Percentiles rank a stretch among this genome's conserved stretches.
Conservation (phyloP, 2,888 invertebrate genomes). For the Clostera curtula region DNA sequence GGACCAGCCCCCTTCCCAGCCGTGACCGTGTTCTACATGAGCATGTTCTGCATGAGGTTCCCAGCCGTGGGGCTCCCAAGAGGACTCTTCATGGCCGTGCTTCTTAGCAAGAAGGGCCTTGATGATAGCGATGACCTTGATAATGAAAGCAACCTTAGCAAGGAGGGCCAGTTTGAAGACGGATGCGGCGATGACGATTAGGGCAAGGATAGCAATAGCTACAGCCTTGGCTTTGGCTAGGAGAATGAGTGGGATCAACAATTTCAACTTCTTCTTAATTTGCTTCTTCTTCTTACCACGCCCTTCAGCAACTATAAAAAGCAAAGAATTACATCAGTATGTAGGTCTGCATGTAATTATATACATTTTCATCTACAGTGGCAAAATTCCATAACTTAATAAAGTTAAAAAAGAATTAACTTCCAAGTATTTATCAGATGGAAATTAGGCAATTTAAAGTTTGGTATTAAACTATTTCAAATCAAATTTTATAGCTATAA, state of each 20-base stretch:
- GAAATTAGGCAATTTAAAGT: too few species aligned
- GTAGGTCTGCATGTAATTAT: too few species aligned
- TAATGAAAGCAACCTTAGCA: constrained; percentile 82
- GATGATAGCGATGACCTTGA: constrained; percentile 50
- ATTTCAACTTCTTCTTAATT: constrained; percentile 64
- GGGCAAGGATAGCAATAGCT: constrained; percentile 77
- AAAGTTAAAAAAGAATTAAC: too few species aligned
- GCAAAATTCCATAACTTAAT: too few species aligned
- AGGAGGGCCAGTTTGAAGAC: constrained; percentile 82
- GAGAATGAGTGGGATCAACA: constrained; percentile 71
- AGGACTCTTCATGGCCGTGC: constrained; percentile 39
- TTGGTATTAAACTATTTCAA: too few species aligned
- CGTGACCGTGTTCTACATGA: constrained; percentile 42
- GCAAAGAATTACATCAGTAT: not conserved
- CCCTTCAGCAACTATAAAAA: constrained; percentile 58
- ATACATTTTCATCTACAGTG: too few species aligned
- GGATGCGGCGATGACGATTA: constrained; percentile 80
- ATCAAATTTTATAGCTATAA: too few species aligned
- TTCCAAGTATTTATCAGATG: too few species aligned
- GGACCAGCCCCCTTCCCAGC: constrained; percentile 62
- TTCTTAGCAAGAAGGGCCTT: constrained; percentile 61
- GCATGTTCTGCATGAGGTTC: constrained; percentile 38
- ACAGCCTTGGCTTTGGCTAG: constrained; percentile 80
- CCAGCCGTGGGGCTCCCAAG: constrained; percentile 36
- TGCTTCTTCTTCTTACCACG: constrained; percentile 85